Base-by-base conservation (phyloP, 1,140 invertebrate genomes). In the Aplysia californica region DNA sequence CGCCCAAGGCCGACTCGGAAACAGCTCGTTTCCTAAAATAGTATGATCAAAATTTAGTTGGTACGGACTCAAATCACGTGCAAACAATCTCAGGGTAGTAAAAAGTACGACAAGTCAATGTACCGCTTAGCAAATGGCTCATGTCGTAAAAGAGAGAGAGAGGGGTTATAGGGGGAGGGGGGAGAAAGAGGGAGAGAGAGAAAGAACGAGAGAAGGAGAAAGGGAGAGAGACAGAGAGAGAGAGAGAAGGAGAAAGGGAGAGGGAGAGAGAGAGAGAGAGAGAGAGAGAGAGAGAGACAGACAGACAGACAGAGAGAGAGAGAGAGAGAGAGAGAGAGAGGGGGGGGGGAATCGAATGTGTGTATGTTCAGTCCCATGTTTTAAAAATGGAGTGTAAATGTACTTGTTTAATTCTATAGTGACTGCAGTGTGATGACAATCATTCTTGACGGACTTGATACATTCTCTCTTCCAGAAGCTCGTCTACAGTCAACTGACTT, bases 291-390 rank as follows among this genome's bases (percentile, higher is more conserved):
- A 50, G 44, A 59, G 56, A 59, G 4, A 59, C 6, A n/a, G 56
- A 59, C n/a, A n/a, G 56, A 59, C n/a, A 59, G 56, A 59, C n/a
- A 59, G 21, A 59, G 56, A 6, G 31, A 59, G 56, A 59, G 56
- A n/a, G 21, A 59, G 56, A 59, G 4, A 59, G 56, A 59, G 56
- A 59, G 21, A 59, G 56, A 59, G 4, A 59, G 56, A 59, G 56
- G 44, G n/a, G 44, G 44, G 44, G n/a, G n/a, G n/a, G 44, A 50
- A 50, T n/a, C n/a, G n/a, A n/a, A n/a, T n/a, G n/a, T n/a, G n/a
- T n/a, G n/a, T n/a, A n/a, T n/a, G n/a, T n/a, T n/a, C n/a, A n/a
- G n/a, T n/a, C n/a, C n/a, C n/a, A n/a, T n/a, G n/a, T n/a, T n/a
- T n/a, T n/a, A n/a, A n/a, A n/a, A n/a, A n/a, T n/a, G n/a, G n/a